These are phyloP conservation scores for Metacarcinus magister DNA, from an alignment of 2,888 invertebrate genomes.

Conservation along the genomic window DNA sequence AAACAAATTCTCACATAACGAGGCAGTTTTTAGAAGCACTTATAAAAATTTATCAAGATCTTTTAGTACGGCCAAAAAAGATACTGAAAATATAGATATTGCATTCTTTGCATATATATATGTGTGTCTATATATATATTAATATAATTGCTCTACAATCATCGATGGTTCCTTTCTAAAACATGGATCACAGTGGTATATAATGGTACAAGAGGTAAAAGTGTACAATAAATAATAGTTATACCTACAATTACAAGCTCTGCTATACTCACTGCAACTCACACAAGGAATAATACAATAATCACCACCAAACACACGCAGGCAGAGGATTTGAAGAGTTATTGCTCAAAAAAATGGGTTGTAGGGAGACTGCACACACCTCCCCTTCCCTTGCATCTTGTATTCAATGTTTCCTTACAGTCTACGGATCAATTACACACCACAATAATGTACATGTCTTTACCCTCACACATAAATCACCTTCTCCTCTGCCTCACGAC, in stretches of 20 bases:
- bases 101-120: neutral
- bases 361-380: too few relatives aligned
- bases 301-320: too few relatives aligned
- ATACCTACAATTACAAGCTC: neutral
- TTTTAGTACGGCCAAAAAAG: neutral
- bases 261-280: neutral
- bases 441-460: too few relatives aligned
- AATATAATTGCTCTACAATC: neutral
- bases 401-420: too few relatives aligned
- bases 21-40: neutral
- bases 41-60: neutral
- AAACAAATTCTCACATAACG: neutral
- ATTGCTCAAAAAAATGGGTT: too few relatives aligned
- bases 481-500: too few relatives aligned
- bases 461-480: too few relatives aligned
- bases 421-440: too few relatives aligned
- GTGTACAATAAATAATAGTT: neutral
- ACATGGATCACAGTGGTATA: conserved; percentile 12
- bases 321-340: too few relatives aligned
- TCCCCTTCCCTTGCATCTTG: too few relatives aligned
- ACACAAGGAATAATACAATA: too few relatives aligned
- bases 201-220: neutral
- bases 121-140: neutral
- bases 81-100: conserved; percentile 20
- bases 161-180: neutral